Evolutionary conservation across 2,113 vertebrate genomes (phyloP).

Genomic region (Aptenodytes forsteri): DNA sequence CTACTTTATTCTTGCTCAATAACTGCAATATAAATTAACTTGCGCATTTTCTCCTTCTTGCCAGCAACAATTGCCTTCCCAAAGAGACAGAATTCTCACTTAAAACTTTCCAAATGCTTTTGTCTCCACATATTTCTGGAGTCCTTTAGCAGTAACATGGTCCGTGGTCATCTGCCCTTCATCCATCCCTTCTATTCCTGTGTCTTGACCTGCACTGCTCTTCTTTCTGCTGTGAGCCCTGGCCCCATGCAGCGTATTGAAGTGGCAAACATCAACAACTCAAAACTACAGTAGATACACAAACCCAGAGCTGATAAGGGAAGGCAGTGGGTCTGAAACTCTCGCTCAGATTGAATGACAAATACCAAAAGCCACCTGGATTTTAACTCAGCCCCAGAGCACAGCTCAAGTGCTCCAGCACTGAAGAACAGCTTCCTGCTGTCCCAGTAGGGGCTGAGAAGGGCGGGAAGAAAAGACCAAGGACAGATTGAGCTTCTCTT

Average conservation of each 20-base stretch:
- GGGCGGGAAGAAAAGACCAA: not conserved
- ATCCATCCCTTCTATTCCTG: not conserved
- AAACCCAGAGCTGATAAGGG: not conserved
- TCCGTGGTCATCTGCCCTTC: not conserved
- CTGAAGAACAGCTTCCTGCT: not conserved
- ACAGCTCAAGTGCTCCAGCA: not conserved
- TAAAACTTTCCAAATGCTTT: not conserved
- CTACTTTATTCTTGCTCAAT: not conserved
- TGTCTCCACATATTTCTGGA: not conserved
- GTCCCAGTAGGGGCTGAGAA: not conserved
- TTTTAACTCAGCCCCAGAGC: not conserved
- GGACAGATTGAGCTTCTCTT: not conserved
- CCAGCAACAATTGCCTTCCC: not conserved
- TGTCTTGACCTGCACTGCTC: not conserved
- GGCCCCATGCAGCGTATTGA: fast-evolving
- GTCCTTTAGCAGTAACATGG: not conserved
- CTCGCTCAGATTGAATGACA: not conserved
- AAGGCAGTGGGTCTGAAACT: not conserved
- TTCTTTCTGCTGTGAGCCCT: not conserved
- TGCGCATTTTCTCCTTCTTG: not conserved
- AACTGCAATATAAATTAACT: not conserved
- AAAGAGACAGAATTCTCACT: not conserved
- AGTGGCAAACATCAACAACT: not conserved
- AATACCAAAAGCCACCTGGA: not conserved
- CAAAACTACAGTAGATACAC: not conserved